Percentiles rank a stretch among this genome's conserved stretches.
These are phyloP conservation scores for Dendroctonus ponderosae DNA, from an alignment of 1,140 invertebrate species.

Conservation along the genomic window DNA sequence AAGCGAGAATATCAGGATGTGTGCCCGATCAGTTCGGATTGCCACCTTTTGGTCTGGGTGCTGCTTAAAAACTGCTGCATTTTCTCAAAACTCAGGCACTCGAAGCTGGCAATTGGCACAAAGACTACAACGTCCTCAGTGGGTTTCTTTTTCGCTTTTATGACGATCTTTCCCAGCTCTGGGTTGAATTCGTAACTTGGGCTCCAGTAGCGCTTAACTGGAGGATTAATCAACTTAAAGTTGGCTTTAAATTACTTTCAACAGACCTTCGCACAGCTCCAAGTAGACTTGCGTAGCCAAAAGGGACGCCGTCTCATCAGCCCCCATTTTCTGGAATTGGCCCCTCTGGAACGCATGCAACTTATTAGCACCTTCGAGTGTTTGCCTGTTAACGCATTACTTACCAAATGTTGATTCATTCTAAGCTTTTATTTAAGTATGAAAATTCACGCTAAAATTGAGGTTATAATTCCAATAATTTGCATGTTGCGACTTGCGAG, in stretches of 20 bases:
- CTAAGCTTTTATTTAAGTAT: too few relatives aligned
- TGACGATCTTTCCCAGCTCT: slow-evolving; percentile 33
- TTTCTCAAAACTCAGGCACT: slow-evolving; percentile 37
- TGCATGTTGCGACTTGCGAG: too few relatives aligned
- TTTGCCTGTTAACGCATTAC: too few relatives aligned
- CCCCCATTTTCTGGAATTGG: slow-evolving; percentile 20
- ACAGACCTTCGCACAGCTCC: slow-evolving; percentile 45
- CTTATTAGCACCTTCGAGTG: too few relatives aligned
- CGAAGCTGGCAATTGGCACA: slow-evolving; percentile 36
- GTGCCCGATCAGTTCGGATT: neutral
- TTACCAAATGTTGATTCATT: too few relatives aligned
- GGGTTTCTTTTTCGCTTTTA: slow-evolving; percentile 39
- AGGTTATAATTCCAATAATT: too few relatives aligned
- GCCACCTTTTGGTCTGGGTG: neutral
- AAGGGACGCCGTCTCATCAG: slow-evolving; percentile 27
- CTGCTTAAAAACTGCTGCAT: slow-evolving; percentile 32
- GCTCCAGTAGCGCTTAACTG: slow-evolving; percentile 43
- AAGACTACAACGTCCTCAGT: slow-evolving; percentile 28
- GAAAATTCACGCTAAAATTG: too few relatives aligned
- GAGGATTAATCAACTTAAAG: slow-evolving; percentile 4
- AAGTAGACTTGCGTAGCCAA: slow-evolving; percentile 42
- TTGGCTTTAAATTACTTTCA: slow-evolving; percentile 3
- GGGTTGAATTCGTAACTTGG: slow-evolving; percentile 36
- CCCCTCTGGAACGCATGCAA: slow-evolving; percentile 12
- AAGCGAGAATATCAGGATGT: neutral